phyloP scores from a whole-genome alignment of 2,113 vertebrate species.

The Motacilla tschutschensis region DNA sequence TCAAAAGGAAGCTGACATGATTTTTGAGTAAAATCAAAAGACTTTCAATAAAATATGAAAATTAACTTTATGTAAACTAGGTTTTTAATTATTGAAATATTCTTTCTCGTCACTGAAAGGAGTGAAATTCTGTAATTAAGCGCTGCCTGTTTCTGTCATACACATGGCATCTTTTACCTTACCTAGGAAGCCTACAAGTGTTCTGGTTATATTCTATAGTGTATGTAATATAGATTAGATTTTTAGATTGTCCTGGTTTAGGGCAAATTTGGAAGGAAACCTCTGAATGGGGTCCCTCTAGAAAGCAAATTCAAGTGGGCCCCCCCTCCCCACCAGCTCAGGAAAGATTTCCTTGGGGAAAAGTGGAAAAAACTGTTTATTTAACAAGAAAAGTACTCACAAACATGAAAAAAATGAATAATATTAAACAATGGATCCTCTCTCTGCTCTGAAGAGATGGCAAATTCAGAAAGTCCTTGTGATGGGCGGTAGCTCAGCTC shows the following conservation, averaged over 20 bases:
- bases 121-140: not conserved
- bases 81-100: not conserved
- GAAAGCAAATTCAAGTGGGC: not conserved
- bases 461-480: not conserved
- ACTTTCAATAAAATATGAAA: not conserved
- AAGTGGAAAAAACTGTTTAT: not conserved
- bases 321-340: too few relatives aligned
- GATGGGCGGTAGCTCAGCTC: accelerated
- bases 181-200: not conserved
- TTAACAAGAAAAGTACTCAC: not conserved
- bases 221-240: not conserved
- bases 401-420: not conserved
- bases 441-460: not conserved
- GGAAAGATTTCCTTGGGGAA: not conserved
- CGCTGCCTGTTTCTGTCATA: not conserved
- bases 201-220: not conserved
- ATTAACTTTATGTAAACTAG: not conserved
- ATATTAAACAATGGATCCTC: not conserved
- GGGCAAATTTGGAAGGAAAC: not conserved
- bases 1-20: not conserved
- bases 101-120: not conserved
- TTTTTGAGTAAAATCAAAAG: not conserved
- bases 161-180: not conserved
- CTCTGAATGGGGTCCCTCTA: not conserved
- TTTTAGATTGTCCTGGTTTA: not conserved